A percentile compares a stretch with the other conserved stretches of the same genome.
Evolutionary conservation across 2,113 vertebrate genomes (phyloP).

Genomic region (Eurypyga helias): DNA sequence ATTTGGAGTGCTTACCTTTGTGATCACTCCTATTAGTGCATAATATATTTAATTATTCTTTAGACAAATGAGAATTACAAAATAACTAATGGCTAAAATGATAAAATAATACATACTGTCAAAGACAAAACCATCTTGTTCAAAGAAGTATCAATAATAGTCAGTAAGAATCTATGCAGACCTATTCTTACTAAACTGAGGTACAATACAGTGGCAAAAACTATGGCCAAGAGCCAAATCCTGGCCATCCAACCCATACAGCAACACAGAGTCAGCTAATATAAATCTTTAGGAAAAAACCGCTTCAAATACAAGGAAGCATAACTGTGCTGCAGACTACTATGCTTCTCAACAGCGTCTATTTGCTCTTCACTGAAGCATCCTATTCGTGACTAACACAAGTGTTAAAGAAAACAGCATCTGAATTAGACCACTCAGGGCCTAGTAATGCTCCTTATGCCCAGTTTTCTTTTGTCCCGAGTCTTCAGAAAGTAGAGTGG

Average conservation of each 20-base stretch:
- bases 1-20: background rate
- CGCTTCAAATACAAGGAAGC: background rate
- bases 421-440: background rate
- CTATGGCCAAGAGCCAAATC: background rate
- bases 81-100: background rate
- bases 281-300: background rate
- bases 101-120: background rate
- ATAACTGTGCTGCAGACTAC: background rate
- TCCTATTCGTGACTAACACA: background rate
- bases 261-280: background rate
- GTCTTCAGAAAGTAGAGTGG: background rate
- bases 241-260: background rate
- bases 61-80: background rate
- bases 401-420: background rate
- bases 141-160: background rate
- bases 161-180: background rate
- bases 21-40: accelerated
- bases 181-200: background rate
- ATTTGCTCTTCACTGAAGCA: background rate
- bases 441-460: background rate
- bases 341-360: background rate
- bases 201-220: background rate
- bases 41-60: background rate
- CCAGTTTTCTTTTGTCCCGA: background rate
- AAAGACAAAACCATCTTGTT: background rate